Conservation (phyloP, 30 jellyfish, hydroid and myxozoan species). For the Mastigias papua region DNA sequence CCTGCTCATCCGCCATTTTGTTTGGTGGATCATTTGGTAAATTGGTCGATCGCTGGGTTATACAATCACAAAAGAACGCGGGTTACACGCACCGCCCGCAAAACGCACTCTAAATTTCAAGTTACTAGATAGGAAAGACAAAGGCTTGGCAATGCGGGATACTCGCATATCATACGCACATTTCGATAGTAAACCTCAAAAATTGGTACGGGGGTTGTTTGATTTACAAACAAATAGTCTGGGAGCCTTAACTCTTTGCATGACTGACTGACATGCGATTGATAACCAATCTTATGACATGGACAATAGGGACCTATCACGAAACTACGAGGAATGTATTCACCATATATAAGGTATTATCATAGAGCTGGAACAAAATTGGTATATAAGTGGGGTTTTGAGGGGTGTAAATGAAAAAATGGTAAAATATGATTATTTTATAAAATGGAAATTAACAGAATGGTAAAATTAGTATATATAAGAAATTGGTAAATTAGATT, state of each 20-base stretch:
- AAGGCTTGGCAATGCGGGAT: neutral
- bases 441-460: no score
- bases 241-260: neutral
- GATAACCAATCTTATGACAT: neutral
- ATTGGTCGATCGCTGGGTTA: constrained; percentile 67
- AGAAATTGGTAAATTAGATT: no score
- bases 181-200: constrained; percentile 5
- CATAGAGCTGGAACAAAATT: no score
- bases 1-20: constrained; percentile 85
- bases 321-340: neutral
- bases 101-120: neutral
- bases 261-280: neutral
- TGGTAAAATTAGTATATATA: no score
- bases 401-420: no score
- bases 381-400: no score
- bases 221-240: neutral
- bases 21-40: constrained; percentile 76
- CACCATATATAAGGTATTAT: neutral
- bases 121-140: neutral
- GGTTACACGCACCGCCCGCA: constrained; percentile 27
- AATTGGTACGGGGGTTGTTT: neutral
- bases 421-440: no score
- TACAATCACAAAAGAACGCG: constrained; percentile 60
- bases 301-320: neutral
- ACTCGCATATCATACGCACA: constrained; percentile 22